Base-by-base conservation (phyloP, 2,113 vertebrate genomes). In the Lampris incognitus region DNA sequence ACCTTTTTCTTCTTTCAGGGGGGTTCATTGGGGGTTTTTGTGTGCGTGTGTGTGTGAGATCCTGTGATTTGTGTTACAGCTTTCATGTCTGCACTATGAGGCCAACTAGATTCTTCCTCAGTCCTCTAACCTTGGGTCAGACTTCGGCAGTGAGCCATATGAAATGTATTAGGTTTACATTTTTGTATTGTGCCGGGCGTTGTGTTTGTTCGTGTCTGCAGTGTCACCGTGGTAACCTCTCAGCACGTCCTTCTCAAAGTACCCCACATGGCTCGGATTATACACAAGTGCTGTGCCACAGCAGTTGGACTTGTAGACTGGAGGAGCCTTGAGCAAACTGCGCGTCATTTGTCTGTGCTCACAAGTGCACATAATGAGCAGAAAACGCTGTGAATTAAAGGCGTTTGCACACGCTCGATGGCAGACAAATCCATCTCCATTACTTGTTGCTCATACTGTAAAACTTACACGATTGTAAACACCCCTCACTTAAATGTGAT, bases 191-290 rank as follows among this genome's bases (percentile, higher is more conserved):
- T 65, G 76, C 66, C 10, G n/a, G 69, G 70, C 13, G 40, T 86
- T 92, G 89, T 92, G 90, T 93, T 93, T 93, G 85, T 92, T 92
- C 86, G 39, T 88, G 78, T 91, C 85, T 88, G 87, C 81, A 73
- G 67, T 81, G 90, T 93, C 76, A 89, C 92, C 89, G 68, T 92
- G 84, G 92, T 82, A 89, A 92, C 92, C 69, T 81, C 80, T 83
- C 79, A 59, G 72, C 84, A 88, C 79, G 89, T 92, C 87, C 88
- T 79, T 89, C 79, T 83, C 79, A 83, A 79, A 89, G 88, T 89
- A 93, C 92, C 93, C 92, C 94, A 93, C 92, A 93, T 92, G 91
- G 92, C 87, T 94, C 87, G 66, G 87, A 93, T 94, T 93, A 94
- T 89, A 84, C 82, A 85, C 72, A 84, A 92, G 88, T 66, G 71